Base-by-base conservation (phyloP, 2,113 vertebrate genomes). In the Calonectris borealis region DNA sequence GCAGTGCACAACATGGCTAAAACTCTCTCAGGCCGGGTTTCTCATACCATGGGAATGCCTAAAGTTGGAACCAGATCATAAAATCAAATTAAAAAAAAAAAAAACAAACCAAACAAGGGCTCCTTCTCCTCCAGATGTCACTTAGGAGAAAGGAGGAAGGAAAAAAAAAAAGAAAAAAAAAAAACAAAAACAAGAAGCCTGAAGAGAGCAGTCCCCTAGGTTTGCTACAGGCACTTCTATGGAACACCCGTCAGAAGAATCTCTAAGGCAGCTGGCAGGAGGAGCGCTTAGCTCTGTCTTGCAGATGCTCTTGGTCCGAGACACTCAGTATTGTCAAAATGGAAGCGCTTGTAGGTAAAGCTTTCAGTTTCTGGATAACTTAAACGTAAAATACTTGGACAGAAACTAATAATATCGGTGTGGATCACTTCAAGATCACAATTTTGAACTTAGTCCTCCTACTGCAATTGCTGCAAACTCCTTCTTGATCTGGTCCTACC, bases 391-490 rank as follows among this genome's bases (percentile, higher is more conserved):
- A 38, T 44, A 55, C 24, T 49, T 44, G 17, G 21, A 57, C 16
- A 58, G 68, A 86, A 90, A 64, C 13, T 13, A 65, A 1, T n/a
- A n/a, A 10, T 27, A 55, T 16, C 0, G 0, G 9, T 13, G 15
- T 29, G 40, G 40, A 49, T 72, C 22, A 13, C 38, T 72, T 78
- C 42, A 38, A 51, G 44, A 55, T 51, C 44, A 69, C 7, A 13
- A 22, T 42, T 90, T 72, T 55, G 7, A 87, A 51, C 18, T 48
- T 19, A 58, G 40, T 17, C 48, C 25, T 72, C 38, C 32, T 40
- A 19, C 13, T 40, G 21, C 40, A 73, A 57, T 17, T 77, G 27
- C 58, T 57, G 25, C 6, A 19, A 90, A 32, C 8, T 66, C 44
- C 51, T 80, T 13, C 44, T 83, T 76, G 34, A 61, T 25, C 62